Conservation (phyloP, 2,113 vertebrate species). For the Odocoileus virginianus region DNA sequence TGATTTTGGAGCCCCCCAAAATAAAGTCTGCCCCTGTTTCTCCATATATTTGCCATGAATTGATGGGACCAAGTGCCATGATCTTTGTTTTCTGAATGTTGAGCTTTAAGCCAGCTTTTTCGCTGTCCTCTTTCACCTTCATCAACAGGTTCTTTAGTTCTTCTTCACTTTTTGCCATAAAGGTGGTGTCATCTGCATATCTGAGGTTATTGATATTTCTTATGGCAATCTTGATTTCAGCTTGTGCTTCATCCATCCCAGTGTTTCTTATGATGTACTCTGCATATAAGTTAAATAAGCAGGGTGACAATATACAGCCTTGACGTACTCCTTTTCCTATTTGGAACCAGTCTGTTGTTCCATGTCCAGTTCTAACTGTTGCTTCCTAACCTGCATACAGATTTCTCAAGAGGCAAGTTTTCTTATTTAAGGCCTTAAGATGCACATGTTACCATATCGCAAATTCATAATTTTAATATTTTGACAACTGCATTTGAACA, state of each 20-base stretch:
- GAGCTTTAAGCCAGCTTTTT: not conserved
- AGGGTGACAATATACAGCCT: not conserved
- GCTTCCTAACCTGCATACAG: not conserved
- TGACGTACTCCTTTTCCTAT: not conserved
- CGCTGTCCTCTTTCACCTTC: not conserved
- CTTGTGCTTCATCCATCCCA: not conserved
- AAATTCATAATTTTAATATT: not conserved
- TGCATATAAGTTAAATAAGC: not conserved
- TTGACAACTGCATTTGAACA: slow-evolving; percentile 12
- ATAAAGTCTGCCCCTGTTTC: not conserved
- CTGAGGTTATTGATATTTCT: not conserved
- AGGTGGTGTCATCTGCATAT: not conserved
- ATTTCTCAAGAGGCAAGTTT: not conserved
- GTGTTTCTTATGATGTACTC: not conserved
- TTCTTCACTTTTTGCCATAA: not conserved
- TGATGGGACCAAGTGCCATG: not conserved
- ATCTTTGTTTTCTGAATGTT: not conserved
- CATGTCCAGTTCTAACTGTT: not conserved
- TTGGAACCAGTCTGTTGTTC: not conserved
- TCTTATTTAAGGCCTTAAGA: not conserved
- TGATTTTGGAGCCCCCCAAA: not conserved
- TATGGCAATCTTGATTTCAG: not conserved
- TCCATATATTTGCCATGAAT: not conserved
- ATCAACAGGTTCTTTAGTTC: not conserved
- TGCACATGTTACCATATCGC: not conserved